Conservation (phyloP, 2,797 vertebrate genomes). For the Megalops cyprinoides region DNA sequence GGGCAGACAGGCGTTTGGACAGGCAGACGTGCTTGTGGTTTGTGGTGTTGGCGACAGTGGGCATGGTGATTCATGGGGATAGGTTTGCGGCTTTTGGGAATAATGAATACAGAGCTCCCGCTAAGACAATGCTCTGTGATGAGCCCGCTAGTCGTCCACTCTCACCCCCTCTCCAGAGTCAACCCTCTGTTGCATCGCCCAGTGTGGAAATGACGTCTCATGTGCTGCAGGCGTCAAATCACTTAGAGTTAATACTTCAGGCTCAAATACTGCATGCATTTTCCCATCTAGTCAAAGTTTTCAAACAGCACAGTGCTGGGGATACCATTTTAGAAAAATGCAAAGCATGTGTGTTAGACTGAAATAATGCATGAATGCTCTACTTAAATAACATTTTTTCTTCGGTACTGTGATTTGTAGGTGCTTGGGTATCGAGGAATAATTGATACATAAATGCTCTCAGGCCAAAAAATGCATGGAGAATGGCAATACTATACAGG, state of each 20-base stretch:
- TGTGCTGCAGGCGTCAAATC: not conserved
- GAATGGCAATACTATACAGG: too few species aligned
- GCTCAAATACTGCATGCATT: not conserved
- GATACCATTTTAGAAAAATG: too few species aligned
- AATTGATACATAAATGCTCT: too few species aligned
- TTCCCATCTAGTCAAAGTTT: not conserved
- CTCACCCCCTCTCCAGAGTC: not conserved
- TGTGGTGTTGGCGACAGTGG: not conserved
- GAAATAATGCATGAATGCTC: too few species aligned
- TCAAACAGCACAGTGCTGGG: not conserved
- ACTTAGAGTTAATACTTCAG: not conserved
- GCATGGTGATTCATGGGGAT: not conserved
- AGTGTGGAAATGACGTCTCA: not conserved
- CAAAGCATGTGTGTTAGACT: too few species aligned
- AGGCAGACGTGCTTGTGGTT: not conserved
- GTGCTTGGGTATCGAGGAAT: too few species aligned
- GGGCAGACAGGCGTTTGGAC: not conserved
- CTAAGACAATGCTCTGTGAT: not conserved
- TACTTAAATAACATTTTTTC: too few species aligned
- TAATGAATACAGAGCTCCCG: not conserved
- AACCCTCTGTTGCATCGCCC: not conserved
- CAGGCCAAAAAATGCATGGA: too few species aligned
- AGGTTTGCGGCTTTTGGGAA: not conserved
- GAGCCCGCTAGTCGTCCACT: not conserved
- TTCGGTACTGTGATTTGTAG: too few species aligned